Percentiles rank a stretch among this genome's conserved stretches.
Evolutionary conservation across 2,888 invertebrate species (phyloP).

Genomic region (Smittia aterrima): DNA sequence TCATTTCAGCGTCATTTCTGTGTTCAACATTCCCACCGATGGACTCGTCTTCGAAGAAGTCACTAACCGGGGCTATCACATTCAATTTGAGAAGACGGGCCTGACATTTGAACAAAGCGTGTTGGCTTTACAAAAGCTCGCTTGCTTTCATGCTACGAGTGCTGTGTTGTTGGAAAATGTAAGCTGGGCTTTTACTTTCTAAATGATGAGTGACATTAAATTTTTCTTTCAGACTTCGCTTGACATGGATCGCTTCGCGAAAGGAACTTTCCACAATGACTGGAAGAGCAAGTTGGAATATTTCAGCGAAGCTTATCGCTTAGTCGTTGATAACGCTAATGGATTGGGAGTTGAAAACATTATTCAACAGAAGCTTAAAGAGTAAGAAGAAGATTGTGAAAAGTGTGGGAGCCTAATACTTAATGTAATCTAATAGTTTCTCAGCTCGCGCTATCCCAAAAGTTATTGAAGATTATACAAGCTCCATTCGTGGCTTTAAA

Average conservation of each 20-base stretch:
- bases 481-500: conserved; percentile 41
- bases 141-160: conserved; percentile 43
- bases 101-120: conserved; percentile 42
- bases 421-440: conserved; percentile 5
- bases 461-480: conserved; percentile 42
- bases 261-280: conserved; percentile 42
- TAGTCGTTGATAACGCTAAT: conserved; percentile 42
- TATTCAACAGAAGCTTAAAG: conserved; percentile 40
- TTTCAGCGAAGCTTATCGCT: conserved; percentile 41
- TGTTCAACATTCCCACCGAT: conserved; percentile 41
- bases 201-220: background rate
- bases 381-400: background rate
- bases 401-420: background rate
- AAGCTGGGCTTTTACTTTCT: background rate
- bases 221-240: conserved; percentile 17
- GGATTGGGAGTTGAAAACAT: conserved; percentile 39
- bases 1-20: conserved; percentile 33
- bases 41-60: conserved; percentile 42
- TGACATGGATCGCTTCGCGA: conserved; percentile 25
- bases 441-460: conserved; percentile 39
- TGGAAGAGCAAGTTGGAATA: conserved; percentile 40
- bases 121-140: conserved; percentile 42
- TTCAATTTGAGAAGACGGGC: conserved; percentile 38
- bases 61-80: conserved; percentile 40
- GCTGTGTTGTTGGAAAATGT: conserved; percentile 42